A percentile compares a stretch with the other conserved stretches of the same genome.
These are phyloP conservation scores for Digitonthophagus gazella DNA, from an alignment of 2,888 invertebrate genomes.

Conservation along the genomic window DNA sequence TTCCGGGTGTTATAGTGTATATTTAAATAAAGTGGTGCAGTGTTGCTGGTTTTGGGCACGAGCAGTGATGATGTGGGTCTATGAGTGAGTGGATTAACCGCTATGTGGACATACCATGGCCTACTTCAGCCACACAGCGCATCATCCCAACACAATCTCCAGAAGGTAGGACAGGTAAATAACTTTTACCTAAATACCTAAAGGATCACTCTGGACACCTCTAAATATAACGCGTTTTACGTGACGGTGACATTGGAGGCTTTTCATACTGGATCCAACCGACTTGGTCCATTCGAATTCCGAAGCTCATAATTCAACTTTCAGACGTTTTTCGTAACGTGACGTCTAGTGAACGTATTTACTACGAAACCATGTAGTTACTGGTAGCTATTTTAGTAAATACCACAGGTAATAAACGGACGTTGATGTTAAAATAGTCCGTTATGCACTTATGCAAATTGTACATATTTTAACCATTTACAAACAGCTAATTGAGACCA, in stretches of 20 bases:
- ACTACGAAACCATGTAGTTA: background rate
- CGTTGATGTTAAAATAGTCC: background rate
- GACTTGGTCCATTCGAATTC: background rate
- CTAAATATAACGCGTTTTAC: background rate
- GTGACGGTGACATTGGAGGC: background rate
- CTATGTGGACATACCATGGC: constrained; percentile 33
- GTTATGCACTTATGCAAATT: background rate
- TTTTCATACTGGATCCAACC: background rate
- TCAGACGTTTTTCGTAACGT: background rate
- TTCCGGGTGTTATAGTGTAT: background rate
- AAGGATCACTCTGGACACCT: background rate
- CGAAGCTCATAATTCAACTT: background rate
- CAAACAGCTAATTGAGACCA: background rate
- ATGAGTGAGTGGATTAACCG: constrained; percentile 3
- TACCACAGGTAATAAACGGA: background rate
- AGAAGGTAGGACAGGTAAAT: constrained; percentile 39
- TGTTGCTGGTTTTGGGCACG: constrained; percentile 1
- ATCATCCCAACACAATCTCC: constrained; percentile 30
- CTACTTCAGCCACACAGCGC: constrained; percentile 31
- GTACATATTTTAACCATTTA: background rate
- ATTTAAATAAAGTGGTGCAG: background rate
- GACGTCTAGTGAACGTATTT: background rate
- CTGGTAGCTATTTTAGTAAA: background rate
- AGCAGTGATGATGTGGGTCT: background rate
- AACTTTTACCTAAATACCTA: constrained; percentile 16